Evolutionary conservation across 2,797 vertebrate species (phyloP), one percentile per base, ranked within the genome.

Genomic region (Podargus strigoides): DNA sequence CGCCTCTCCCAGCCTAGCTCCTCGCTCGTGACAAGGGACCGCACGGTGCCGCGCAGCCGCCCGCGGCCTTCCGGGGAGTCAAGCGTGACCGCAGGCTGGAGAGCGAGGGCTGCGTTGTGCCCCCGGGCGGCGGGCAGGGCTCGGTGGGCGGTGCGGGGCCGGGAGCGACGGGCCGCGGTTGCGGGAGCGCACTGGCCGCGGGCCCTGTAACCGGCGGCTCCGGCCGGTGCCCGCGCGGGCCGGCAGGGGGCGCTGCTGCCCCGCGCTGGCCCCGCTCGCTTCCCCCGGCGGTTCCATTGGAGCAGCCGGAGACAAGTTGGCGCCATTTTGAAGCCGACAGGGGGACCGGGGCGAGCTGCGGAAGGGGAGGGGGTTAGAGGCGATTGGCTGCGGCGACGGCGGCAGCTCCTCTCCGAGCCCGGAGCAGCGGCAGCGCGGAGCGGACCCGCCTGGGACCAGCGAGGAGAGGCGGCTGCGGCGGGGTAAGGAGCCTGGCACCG

Each of bases 261-360:
- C 67, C 97, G 93, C 98, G 95, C 97, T 97, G 94, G 63, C 24
- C 59, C 70, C 68, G 75, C 87, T 96, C 80, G 36, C 86, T 66
- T 64, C 94, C 62, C 86, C 59, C 91, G 93, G 98, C 97, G 96
- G 94, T 98, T 97, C 96, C 91, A 97, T 97, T 98, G 97, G 97
- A 98, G 97, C 98, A 95, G 97, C 96, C 96, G 90, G 97, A 97
- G 97, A 97, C 97, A 97, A 98, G 98, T 99, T 99, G 99, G 99
- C 99, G 99, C 99, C 99, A 99, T 99, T 99, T 99, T 99, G 98
- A 99, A 99, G 98, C 98, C 97, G 98, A 98, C 98, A 98, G 98
- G 96, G 91, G 97, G 98, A 98, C 98, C 96, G 93, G 96, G 86
- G 97, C 95, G 93, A 95, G 96, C 97, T 97, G 96, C 97, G 97